Evolutionary conservation across 2,797 vertebrate genomes (phyloP).

Genomic region (Rhabdophis nuchalis): DNA sequence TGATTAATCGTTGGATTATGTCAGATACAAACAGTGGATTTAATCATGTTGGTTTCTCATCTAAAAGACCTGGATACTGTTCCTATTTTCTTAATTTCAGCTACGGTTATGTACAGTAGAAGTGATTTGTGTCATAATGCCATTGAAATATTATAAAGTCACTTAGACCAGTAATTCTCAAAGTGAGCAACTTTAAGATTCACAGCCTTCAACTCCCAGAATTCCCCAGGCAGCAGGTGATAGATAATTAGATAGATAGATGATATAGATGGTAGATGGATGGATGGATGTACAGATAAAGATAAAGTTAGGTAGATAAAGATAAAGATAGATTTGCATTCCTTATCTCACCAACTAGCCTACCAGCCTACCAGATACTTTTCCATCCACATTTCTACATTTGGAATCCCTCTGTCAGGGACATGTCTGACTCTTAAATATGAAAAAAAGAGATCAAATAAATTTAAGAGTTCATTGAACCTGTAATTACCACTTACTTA

Average conservation of each 20-base stretch:
- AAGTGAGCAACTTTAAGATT: not conserved
- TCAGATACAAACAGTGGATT: not conserved
- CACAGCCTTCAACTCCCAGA: not conserved
- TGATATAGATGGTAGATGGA: too few relatives aligned
- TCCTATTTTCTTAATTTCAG: not conserved
- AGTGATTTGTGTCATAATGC: not conserved
- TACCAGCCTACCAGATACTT: not conserved
- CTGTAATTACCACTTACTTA: too few relatives aligned
- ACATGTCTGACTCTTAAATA: not conserved
- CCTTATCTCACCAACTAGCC: not conserved
- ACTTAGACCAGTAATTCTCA: not conserved
- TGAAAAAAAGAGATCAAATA: not conserved
- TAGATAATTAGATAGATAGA: not conserved
- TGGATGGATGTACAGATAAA: too few relatives aligned
- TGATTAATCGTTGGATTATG: not conserved
- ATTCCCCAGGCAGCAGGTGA: too few relatives aligned
- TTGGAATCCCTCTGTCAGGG: not conserved
- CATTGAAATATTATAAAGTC: not conserved
- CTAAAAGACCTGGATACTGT: not conserved
- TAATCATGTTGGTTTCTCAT: not conserved
- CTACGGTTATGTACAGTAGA: not conserved
- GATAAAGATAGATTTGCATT: not conserved
- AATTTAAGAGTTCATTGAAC: not conserved
- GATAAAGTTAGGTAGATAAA: too few relatives aligned
- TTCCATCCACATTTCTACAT: not conserved